Percentiles rank a stretch among this genome's conserved stretches.
These are phyloP conservation scores for Zophobas atratus DNA, from an alignment of 1,140 invertebrate genomes.

Conservation along the genomic window DNA sequence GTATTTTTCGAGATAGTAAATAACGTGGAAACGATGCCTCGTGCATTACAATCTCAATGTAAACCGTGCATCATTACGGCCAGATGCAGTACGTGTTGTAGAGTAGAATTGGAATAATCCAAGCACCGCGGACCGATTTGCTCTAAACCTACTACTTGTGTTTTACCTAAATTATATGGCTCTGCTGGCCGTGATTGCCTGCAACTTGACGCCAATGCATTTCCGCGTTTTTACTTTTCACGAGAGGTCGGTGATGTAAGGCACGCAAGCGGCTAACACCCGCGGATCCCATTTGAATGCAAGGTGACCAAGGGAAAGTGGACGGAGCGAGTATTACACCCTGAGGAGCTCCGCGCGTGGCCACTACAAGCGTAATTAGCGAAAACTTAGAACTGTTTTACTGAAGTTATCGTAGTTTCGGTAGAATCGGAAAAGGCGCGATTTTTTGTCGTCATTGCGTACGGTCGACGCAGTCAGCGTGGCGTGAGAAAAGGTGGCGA, in stretches of 20 bases:
- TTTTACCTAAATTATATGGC: conserved; percentile 46
- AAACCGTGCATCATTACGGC: conserved; percentile 50
- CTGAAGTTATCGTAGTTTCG: background rate
- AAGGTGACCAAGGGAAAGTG: conserved; percentile 22
- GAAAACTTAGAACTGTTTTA: background rate
- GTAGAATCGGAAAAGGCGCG: background rate
- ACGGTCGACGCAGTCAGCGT: background rate
- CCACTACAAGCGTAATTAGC: background rate
- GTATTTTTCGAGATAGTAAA: conserved; percentile 55
- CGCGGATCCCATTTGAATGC: conserved; percentile 12
- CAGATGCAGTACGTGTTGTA: conserved; percentile 38
- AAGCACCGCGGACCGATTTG: conserved; percentile 13
- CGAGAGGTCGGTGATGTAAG: conserved; percentile 17
- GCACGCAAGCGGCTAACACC: conserved; percentile 19
- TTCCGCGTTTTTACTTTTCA: conserved; percentile 38
- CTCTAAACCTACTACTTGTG: conserved; percentile 48
- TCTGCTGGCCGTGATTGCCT: conserved; percentile 40
- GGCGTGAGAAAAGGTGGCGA: conserved; percentile 17
- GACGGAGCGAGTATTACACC: background rate
- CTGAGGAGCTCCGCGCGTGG: conserved; percentile 16
- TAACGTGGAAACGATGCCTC: conserved; percentile 54
- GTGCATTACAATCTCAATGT: conserved; percentile 53
- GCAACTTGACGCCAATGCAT: conserved; percentile 47
- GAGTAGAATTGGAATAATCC: conserved; percentile 32
- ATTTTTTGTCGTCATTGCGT: conserved; percentile 1